phyloP scores from a whole-genome alignment of 2,888 invertebrate species.

The Panzeria rudis region DNA sequence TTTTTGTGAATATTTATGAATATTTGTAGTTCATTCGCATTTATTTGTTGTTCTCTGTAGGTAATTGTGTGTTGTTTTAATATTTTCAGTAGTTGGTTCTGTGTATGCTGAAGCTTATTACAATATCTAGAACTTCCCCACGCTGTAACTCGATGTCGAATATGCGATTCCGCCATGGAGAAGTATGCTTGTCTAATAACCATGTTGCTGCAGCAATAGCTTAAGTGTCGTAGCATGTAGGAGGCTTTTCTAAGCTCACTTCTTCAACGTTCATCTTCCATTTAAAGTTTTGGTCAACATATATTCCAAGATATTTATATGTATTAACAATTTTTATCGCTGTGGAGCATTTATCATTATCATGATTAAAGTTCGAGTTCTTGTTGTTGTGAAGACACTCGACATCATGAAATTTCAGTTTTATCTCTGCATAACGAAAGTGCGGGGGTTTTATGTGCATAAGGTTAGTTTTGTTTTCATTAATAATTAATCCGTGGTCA shows the following conservation, averaged over 20 bases:
- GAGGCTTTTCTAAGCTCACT: not conserved
- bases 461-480: not conserved
- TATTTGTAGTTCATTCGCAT: too few species aligned
- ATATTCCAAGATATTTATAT: constrained; percentile 6
- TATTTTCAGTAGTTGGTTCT: not conserved
- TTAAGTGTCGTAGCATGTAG: not conserved
- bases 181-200: too few species aligned
- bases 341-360: not conserved
- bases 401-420: not conserved
- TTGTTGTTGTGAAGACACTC: not conserved
- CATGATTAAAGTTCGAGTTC: not conserved
- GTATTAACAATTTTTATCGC: not conserved
- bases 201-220: not conserved
- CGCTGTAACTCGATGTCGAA: not conserved
- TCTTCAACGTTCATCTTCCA: not conserved
- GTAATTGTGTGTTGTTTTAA: not conserved
- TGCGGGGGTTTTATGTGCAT: not conserved
- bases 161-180: not conserved
- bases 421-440: not conserved
- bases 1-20: too few species aligned
- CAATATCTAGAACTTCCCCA: not conserved
- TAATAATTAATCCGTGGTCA: not conserved
- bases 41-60: too few species aligned
- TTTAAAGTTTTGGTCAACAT: constrained; percentile 14
- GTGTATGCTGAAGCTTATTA: not conserved